Conservation (phyloP, 2,113 vertebrate genomes). For the Brienomyrus longianalis region DNA sequence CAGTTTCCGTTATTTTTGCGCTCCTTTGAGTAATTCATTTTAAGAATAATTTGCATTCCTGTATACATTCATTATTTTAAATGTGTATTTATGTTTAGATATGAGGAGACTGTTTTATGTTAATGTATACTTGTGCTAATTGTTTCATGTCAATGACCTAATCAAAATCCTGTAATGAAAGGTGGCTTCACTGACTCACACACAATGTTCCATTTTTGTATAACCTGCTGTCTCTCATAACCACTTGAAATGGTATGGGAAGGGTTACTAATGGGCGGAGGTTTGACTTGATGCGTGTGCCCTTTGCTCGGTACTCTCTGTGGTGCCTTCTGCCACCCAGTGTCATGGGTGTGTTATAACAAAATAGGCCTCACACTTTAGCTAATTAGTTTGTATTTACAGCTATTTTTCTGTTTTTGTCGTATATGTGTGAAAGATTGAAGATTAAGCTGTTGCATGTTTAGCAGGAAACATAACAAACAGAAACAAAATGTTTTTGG, state of each 20-base stretch:
- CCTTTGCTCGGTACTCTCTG: not conserved
- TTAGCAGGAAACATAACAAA: not conserved
- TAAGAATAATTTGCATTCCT: not conserved
- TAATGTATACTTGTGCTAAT: not conserved
- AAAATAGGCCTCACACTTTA: not conserved
- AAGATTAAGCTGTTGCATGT: not conserved
- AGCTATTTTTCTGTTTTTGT: not conserved
- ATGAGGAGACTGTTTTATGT: not conserved
- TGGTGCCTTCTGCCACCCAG: not conserved
- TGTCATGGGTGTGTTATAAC: slow-evolving; percentile 8
- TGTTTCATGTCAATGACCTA: too few species aligned
- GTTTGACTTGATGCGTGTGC: not conserved
- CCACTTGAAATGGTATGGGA: not conserved
- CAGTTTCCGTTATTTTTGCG: not conserved
- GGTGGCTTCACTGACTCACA: not conserved
- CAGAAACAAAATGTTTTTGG: not conserved
- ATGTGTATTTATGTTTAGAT: not conserved
- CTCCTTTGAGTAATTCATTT: not conserved
- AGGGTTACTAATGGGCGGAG: not conserved
- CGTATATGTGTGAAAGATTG: not conserved
- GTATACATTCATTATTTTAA: not conserved
- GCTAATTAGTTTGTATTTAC: not conserved
- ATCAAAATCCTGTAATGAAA: not conserved
- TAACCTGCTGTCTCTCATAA: not conserved
- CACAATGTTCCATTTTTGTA: not conserved